A percentile compares a stretch with the other conserved stretches of the same genome.
Conservation (phyloP, 1,140 invertebrate genomes). For the Gryllus bimaculatus region DNA sequence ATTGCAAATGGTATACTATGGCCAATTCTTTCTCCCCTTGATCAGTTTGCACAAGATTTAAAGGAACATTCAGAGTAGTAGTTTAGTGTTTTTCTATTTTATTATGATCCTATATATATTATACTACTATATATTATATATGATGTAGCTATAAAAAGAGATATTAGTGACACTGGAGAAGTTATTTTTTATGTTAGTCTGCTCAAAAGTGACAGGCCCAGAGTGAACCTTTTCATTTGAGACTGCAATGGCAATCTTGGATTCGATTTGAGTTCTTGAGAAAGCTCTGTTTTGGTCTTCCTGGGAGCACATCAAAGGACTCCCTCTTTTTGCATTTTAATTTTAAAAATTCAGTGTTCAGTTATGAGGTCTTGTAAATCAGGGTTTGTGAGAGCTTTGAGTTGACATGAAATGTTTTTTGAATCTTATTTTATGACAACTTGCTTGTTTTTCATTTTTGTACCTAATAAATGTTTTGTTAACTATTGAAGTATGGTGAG, state of each 20-base stretch:
- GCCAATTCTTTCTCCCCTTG: conserved; percentile 24
- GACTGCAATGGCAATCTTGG: conserved; percentile 20
- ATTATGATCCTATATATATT: conserved; percentile 28
- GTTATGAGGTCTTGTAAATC: neutral
- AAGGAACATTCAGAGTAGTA: conserved; percentile 26
- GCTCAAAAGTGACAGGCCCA: conserved; percentile 25
- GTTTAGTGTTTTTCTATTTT: conserved; percentile 30
- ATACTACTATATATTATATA: conserved; percentile 28
- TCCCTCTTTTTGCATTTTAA: conserved; percentile 22
- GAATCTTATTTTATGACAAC: neutral
- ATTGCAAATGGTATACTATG: conserved; percentile 25
- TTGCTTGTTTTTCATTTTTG: neutral
- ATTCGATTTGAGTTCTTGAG: conserved; percentile 18
- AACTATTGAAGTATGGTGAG: neutral
- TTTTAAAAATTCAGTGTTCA: conserved; percentile 14
- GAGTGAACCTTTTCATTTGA: conserved; percentile 24
- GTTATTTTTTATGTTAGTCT: conserved; percentile 29
- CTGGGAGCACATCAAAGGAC: conserved; percentile 17
- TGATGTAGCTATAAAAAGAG: conserved; percentile 26
- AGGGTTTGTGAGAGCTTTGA: conserved; percentile 1
- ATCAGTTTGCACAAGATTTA: conserved; percentile 25
- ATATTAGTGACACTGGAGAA: conserved; percentile 27
- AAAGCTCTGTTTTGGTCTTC: conserved; percentile 20
- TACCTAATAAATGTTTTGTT: conserved; percentile 1
- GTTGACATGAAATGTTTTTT: neutral